phyloP scores from a whole-genome alignment of 92 coral and sea anemone genomes.

The Hydrozoanthus gracilis region DNA sequence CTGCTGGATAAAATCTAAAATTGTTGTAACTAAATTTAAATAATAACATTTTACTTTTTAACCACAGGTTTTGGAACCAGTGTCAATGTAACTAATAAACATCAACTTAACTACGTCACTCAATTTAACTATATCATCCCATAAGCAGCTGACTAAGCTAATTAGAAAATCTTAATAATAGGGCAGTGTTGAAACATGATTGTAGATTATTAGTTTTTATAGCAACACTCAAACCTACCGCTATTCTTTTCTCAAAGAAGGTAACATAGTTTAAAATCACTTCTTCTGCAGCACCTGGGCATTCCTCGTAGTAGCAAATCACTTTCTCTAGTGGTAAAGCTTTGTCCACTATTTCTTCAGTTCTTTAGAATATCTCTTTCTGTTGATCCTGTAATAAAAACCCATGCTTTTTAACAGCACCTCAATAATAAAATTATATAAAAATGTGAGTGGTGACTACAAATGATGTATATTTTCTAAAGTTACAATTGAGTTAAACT shows the following conservation, averaged over 20 bases:
- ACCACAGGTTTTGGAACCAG: not conserved
- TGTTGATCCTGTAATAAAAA: conserved; percentile 52
- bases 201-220: not conserved
- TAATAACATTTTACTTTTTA: not conserved
- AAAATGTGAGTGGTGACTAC: not conserved
- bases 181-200: not conserved
- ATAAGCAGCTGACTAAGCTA: not conserved
- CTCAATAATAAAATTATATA: too few species aligned
- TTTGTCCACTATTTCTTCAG: conserved; percentile 53
- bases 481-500: not conserved
- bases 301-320: conserved; percentile 35
- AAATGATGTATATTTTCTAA: not conserved
- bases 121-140: too few species aligned
- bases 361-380: conserved; percentile 62
- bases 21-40: not conserved
- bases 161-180: not conserved
- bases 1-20: not conserved
- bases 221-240: conserved; percentile 30
- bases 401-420: conserved; percentile 13
- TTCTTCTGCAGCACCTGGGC: conserved; percentile 46
- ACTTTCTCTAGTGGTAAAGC: conserved; percentile 63
- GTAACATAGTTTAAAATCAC: conserved; percentile 59
- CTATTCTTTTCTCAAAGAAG: conserved; percentile 64
- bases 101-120: not conserved
- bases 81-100: not conserved